These are phyloP conservation scores for Odontamblyopus lacepedii DNA, from an alignment of 2,797 vertebrate species.

Conservation along the genomic window DNA sequence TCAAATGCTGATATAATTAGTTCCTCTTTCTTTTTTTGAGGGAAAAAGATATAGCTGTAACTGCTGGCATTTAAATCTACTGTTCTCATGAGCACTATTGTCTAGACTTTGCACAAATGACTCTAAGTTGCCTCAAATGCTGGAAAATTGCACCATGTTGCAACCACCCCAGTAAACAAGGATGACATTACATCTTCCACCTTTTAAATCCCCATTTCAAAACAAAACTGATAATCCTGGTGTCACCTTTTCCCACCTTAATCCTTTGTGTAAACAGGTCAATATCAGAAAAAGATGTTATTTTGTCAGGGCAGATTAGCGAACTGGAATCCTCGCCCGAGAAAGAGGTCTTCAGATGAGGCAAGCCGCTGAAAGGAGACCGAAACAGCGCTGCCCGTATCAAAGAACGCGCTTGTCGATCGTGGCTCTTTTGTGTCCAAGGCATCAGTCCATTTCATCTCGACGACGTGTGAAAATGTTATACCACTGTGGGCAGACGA, in stretches of 20 bases:
- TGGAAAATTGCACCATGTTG: not conserved
- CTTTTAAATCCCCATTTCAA: not conserved
- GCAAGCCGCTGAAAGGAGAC: conserved; percentile 40
- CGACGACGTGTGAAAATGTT: conserved; percentile 10
- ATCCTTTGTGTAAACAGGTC: not conserved
- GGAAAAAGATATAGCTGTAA: not conserved
- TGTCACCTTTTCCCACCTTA: not conserved
- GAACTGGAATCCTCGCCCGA: not conserved
- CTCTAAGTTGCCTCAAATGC: not conserved
- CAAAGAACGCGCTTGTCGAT: conserved; percentile 20
- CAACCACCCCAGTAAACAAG: not conserved
- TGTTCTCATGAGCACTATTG: not conserved
- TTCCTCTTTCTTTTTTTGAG: not conserved
- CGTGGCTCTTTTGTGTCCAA: conserved; percentile 29
- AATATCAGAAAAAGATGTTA: conserved; percentile 7
- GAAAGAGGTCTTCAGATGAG: conserved; percentile 39
- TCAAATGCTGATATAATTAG: not conserved
- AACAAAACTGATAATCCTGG: not conserved
- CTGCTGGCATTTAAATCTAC: not conserved
- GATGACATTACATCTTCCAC: not conserved
- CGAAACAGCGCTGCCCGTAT: conserved; percentile 17
- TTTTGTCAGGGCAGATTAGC: not conserved
- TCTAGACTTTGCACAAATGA: not conserved
- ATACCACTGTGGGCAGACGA: conserved; percentile 1
- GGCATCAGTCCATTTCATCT: conserved; percentile 34